A percentile compares a stretch with the other conserved stretches of the same genome.
Conservation (phyloP, 2,113 vertebrate species). For the Eudyptes chrysolophus region DNA sequence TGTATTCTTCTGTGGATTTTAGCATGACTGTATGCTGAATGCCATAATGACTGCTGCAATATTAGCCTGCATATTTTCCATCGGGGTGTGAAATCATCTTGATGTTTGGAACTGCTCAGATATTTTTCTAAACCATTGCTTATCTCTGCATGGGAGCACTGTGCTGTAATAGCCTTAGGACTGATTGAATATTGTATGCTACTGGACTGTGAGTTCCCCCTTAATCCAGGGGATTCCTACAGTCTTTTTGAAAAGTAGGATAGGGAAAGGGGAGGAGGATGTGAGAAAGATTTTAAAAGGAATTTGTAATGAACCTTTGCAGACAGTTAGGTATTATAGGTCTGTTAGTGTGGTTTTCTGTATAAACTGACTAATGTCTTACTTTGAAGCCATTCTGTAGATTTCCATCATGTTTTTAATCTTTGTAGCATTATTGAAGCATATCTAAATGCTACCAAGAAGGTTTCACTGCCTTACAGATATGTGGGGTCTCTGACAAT, state of each 20-base stretch:
- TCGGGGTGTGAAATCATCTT: conserved; percentile 60
- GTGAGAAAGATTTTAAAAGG: conserved; percentile 26
- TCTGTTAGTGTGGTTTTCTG: not conserved
- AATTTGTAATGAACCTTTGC: conserved; percentile 30
- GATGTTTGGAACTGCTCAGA: conserved; percentile 58
- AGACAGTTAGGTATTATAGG: not conserved
- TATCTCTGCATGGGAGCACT: conserved; percentile 27
- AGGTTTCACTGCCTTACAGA: not conserved
- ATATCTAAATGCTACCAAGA: not conserved
- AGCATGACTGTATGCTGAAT: conserved; percentile 29
- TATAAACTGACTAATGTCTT: not conserved
- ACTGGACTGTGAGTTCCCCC: not conserved
- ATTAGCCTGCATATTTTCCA: conserved; percentile 50
- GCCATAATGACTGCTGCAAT: conserved; percentile 20
- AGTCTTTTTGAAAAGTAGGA: conserved; percentile 28
- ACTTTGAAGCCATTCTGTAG: not conserved
- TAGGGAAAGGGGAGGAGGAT: not conserved
- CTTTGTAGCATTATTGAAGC: not conserved
- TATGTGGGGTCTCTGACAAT: not conserved
- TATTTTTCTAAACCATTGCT: conserved; percentile 57
- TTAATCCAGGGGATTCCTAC: conserved; percentile 38
- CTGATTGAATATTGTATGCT: conserved; percentile 22
- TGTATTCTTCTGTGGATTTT: conserved; percentile 52
- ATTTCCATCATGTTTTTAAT: not conserved
- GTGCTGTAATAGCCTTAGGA: not conserved